phyloP scores from a whole-genome alignment of 2,797 vertebrate genomes.

The Phrynocephalus guinanensis region DNA sequence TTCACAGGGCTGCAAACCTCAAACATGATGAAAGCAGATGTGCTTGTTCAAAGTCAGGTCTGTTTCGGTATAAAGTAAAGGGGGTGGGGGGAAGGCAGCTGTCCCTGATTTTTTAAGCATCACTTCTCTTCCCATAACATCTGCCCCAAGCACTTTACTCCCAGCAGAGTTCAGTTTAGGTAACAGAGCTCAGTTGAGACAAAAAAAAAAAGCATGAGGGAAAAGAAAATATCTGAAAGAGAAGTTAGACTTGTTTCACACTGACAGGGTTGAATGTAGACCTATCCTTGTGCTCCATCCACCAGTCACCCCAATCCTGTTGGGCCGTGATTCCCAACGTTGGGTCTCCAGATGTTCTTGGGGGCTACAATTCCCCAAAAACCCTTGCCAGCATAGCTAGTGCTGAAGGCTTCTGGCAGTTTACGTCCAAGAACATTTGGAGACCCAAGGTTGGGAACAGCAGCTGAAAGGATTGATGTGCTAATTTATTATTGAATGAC shows the following conservation, averaged over 20 bases:
- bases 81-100: background rate
- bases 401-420: too few relatives aligned
- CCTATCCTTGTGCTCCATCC: background rate
- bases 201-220: background rate
- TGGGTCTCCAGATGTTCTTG: background rate
- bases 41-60: background rate
- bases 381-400: too few relatives aligned
- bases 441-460: too few relatives aligned
- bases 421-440: too few relatives aligned
- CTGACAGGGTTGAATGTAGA: conserved; percentile 5
- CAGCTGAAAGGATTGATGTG: too few relatives aligned
- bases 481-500: too few relatives aligned
- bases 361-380: background rate
- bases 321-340: background rate
- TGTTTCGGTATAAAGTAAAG: background rate
- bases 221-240: background rate
- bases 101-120: background rate
- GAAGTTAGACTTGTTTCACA: background rate
- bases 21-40: background rate
- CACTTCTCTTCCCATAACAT: background rate
- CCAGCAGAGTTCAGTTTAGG: background rate
- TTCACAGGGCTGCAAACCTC: background rate
- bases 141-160: background rate
- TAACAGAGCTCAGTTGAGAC: background rate
- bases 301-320: background rate